A percentile compares a stretch with the other conserved stretches of the same genome.
These are phyloP conservation scores for Muscicapa comitata DNA, from an alignment of 2,797 vertebrate genomes.

Conservation along the genomic window DNA sequence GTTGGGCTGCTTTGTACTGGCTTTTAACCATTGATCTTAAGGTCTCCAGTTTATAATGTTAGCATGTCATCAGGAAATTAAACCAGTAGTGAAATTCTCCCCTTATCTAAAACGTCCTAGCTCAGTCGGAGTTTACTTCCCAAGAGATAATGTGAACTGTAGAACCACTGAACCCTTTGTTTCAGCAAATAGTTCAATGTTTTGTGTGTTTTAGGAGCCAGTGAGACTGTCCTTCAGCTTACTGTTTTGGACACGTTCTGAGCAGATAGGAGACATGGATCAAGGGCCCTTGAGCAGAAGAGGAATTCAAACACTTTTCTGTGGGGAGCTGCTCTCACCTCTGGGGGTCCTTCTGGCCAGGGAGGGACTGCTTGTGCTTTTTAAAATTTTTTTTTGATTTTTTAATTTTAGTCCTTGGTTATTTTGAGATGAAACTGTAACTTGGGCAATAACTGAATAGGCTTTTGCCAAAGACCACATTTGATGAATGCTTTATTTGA, in stretches of 20 bases:
- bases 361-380: background rate
- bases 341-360: background rate
- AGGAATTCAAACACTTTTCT: background rate
- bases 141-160: background rate
- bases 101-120: background rate
- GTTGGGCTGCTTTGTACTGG: background rate
- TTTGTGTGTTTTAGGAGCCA: background rate
- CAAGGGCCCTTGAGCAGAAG: background rate
- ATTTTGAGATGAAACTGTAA: background rate
- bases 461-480: background rate
- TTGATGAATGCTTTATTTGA: background rate
- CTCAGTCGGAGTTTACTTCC: background rate
- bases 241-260: fast-evolving
- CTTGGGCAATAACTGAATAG: background rate
- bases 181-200: background rate
- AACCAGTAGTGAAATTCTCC: background rate
- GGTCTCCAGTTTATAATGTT: background rate
- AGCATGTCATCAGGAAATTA: slow-evolving; percentile 8
- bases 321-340: background rate
- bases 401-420: background rate
- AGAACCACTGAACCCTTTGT: background rate
- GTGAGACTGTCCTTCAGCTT: background rate
- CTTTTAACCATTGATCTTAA: background rate
- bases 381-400: background rate
- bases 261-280: background rate